Base-by-base conservation (phyloP, 2,888 invertebrate genomes). In the Stenchaetothrips biformis region DNA sequence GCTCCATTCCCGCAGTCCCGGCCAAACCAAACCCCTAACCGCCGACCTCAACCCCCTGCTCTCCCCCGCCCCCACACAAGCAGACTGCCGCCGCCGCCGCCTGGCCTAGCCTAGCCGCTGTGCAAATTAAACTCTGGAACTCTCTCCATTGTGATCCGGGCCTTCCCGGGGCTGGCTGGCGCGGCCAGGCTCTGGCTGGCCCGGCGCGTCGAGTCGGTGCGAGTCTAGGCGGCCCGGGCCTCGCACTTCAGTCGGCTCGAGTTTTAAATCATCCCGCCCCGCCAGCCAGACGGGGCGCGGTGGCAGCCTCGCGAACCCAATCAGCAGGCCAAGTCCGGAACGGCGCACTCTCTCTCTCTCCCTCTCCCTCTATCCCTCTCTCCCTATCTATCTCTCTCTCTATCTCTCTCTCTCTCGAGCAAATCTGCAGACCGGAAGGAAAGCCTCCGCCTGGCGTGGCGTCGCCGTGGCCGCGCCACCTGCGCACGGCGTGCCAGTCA, bases 81-180 rank as follows among this genome's bases (percentile, higher is more conserved):
- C 53, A 74, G 21, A 11, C 67, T 74, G 25, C 67, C 21, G 21
- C n/a, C 0, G 62, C 21, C 9, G 25, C 67, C 25, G 25, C 37
- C 37, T 37, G 37, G 37, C 37, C 37, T 37, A 37, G 37, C 37
- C 37, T 37, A 37, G 37, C 67, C 25, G 67, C 67, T 74, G 67
- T 74, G 67, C 67, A 74, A 74, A 74, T 74, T 74, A 74, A 74
- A 74, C 67, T 74, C 67, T 9, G 67, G 21, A 25, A 74, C 67
- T 25, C 67, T 21, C 25, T 25, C 21, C 25, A 37, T 37, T 37
- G 37, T 37, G 37, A 37, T 37, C 37, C 37, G 37, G 37, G 37
- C 37, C 37, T n/a, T n/a, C n/a, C n/a, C n/a, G n/a, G n/a, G n/a
- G n/a, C n/a, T 37, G 37, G 2, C 37, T 37, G 37, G 37, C 37